Evolutionary conservation across 2,888 invertebrate species (phyloP).

Genomic region (Plemyria rubiginata): DNA sequence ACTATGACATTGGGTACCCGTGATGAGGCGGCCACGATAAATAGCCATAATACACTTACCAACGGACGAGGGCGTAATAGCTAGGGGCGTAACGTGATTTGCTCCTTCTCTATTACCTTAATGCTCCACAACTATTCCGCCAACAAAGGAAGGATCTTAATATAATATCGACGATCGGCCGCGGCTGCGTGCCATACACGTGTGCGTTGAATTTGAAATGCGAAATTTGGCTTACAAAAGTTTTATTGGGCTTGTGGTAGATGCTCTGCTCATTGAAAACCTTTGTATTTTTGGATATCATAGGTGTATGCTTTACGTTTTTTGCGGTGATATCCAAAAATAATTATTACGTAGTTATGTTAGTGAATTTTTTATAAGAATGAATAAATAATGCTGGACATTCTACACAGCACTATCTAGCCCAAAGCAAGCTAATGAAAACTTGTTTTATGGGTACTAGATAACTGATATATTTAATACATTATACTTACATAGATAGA

Average conservation of each 20-base stretch:
- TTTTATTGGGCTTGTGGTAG: slow-evolving; percentile 44
- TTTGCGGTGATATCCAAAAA: no score
- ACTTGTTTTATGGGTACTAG: no score
- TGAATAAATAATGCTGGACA: no score
- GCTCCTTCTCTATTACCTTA: slow-evolving; percentile 73
- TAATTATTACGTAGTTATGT: no score
- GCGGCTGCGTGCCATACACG: slow-evolving; percentile 48
- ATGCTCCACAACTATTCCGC: slow-evolving; percentile 71
- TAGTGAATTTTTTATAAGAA: no score
- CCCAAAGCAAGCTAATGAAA: no score
- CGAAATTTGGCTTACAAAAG: slow-evolving; percentile 40
- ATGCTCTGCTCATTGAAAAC: neutral
- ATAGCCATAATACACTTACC: slow-evolving; percentile 76
- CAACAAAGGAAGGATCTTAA: slow-evolving; percentile 72
- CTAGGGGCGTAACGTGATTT: slow-evolving; percentile 75
- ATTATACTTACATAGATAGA: no score
- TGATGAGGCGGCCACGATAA: slow-evolving; percentile 68
- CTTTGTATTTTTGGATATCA: neutral
- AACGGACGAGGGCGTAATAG: slow-evolving; percentile 68
- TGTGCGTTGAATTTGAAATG: slow-evolving; percentile 60
- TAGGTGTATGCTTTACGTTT: no score
- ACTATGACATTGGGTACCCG: slow-evolving; percentile 51
- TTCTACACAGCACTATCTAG: no score
- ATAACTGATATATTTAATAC: no score
- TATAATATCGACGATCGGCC: slow-evolving; percentile 66